Percentiles rank a stretch among this genome's conserved stretches.
Evolutionary conservation across 1,140 invertebrate species (phyloP).

Genomic region (Monochamus saltuarius): DNA sequence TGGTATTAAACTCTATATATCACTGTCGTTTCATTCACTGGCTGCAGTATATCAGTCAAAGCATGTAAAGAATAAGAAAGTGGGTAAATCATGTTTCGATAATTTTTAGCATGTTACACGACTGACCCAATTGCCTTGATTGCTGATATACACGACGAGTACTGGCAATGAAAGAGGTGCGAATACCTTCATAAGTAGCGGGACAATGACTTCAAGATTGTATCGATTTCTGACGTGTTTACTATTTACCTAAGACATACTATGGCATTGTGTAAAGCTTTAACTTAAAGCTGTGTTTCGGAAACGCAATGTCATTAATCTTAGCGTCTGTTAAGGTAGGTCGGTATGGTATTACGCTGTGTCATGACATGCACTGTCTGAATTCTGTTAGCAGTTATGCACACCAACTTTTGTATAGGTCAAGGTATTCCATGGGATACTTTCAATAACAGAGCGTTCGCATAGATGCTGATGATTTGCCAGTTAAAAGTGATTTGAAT

Average conservation of each 20-base stretch:
- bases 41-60: too few species aligned
- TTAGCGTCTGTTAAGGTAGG: slow-evolving; percentile 16
- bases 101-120: too few species aligned
- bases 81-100: too few species aligned
- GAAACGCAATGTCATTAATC: slow-evolving; percentile 27
- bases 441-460: background rate
- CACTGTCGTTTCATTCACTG: too few species aligned
- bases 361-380: slow-evolving; percentile 22
- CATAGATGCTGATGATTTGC: too few species aligned
- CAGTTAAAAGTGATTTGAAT: too few species aligned
- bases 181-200: background rate
- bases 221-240: slow-evolving; percentile 11
- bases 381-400: slow-evolving; percentile 1
- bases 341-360: slow-evolving; percentile 17
- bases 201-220: slow-evolving; percentile 5
- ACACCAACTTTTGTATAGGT: slow-evolving; percentile 12
- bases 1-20: too few species aligned
- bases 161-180: too few species aligned
- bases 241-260: slow-evolving; percentile 7
- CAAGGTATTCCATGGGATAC: slow-evolving; percentile 12
- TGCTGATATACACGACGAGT: too few species aligned
- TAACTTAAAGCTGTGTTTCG: slow-evolving; percentile 4
- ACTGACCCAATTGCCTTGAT: too few species aligned
- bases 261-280: background rate
- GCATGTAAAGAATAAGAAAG: too few species aligned